phyloP scores from a whole-genome alignment of 2,797 vertebrate genomes.

The Acanthurus tractus region DNA sequence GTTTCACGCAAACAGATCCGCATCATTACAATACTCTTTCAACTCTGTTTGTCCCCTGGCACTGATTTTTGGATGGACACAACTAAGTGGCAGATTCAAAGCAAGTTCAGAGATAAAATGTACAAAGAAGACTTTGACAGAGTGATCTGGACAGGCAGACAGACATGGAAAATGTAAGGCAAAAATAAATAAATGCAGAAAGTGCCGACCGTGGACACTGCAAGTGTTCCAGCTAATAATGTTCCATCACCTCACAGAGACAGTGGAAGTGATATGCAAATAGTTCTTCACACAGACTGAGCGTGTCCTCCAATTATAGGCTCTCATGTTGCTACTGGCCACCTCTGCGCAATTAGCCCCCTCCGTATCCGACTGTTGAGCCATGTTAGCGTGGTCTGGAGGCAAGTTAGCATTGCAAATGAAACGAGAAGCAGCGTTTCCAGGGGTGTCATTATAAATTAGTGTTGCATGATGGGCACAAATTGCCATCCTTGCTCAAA shows the following conservation, averaged over 20 bases:
- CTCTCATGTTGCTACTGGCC: slow-evolving; percentile 78
- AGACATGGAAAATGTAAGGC: slow-evolving; percentile 19
- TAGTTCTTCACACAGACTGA: slow-evolving; percentile 71
- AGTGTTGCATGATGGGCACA: slow-evolving; percentile 78
- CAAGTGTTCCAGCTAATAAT: slow-evolving; percentile 73
- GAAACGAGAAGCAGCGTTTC: slow-evolving; percentile 71
- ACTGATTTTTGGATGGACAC: slow-evolving; percentile 17
- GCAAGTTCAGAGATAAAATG: not conserved
- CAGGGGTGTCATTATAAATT: slow-evolving; percentile 78
- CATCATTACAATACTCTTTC: slow-evolving; percentile 12
- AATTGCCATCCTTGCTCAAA: slow-evolving; percentile 74
- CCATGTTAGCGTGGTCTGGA: slow-evolving; percentile 64
- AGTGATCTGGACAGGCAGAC: slow-evolving; percentile 6
- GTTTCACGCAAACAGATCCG: slow-evolving; percentile 16
- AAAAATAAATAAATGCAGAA: slow-evolving; percentile 51
- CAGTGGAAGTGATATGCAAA: slow-evolving; percentile 79
- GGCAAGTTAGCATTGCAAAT: slow-evolving; percentile 78
- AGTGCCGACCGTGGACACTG: slow-evolving; percentile 38
- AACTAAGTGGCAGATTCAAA: slow-evolving; percentile 4
- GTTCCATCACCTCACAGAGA: slow-evolving; percentile 73
- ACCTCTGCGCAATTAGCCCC: slow-evolving; percentile 81
- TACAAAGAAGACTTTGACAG: slow-evolving; percentile 19
- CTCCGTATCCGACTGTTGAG: slow-evolving; percentile 60
- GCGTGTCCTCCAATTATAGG: slow-evolving; percentile 78
- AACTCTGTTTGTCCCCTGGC: not conserved